These are phyloP conservation scores for Manis crassicaudata DNA, from an alignment of 2,797 vertebrate genomes.

Conservation along the genomic window DNA sequence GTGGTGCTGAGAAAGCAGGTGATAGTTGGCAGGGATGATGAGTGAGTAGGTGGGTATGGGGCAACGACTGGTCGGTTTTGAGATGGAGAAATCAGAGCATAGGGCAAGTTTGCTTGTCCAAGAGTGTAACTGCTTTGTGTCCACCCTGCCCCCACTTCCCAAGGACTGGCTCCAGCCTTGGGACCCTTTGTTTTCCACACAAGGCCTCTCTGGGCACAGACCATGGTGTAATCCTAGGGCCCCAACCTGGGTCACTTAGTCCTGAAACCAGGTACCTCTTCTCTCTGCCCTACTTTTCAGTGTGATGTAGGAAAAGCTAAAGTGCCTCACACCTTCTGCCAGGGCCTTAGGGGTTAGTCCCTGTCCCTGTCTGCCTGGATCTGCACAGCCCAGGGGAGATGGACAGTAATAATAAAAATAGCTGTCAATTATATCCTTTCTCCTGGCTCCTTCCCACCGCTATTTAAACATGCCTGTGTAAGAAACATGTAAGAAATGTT, in stretches of 20 bases:
- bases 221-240: background rate
- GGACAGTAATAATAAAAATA: background rate
- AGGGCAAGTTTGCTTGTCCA: background rate
- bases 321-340: background rate
- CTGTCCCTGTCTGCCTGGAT: background rate
- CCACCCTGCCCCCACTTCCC: background rate
- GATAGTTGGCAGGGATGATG: background rate
- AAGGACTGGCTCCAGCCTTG: background rate
- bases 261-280: background rate
- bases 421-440: background rate
- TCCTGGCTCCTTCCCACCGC: background rate
- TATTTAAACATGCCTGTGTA: conserved; percentile 31
- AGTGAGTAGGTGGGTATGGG: background rate
- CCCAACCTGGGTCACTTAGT: background rate
- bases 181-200: conserved; percentile 52
- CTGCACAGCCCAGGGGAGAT: background rate
- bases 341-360: background rate
- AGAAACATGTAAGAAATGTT: conserved; percentile 36
- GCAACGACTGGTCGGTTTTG: background rate
- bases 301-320: background rate
- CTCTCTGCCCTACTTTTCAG: conserved; percentile 47
- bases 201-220: conserved; percentile 23
- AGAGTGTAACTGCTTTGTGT: background rate
- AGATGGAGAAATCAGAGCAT: background rate
- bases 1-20: background rate